These are phyloP conservation scores for Nematolebias whitei DNA, from an alignment of 2,113 vertebrate genomes.

Conservation along the genomic window DNA sequence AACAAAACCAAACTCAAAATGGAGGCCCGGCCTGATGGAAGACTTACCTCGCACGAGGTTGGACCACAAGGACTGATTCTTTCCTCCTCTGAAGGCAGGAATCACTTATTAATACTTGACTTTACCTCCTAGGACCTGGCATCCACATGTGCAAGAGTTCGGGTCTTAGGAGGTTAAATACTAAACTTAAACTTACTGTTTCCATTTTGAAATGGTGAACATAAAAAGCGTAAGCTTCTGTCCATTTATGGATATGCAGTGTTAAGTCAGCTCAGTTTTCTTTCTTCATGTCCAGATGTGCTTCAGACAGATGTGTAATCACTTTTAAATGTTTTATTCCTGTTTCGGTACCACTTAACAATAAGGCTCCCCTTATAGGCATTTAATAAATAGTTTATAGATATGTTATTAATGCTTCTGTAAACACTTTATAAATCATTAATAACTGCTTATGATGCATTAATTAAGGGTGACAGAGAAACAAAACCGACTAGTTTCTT, in stretches of 20 bases:
- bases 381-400: too few relatives aligned
- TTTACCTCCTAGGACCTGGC: too few relatives aligned
- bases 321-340: conserved; percentile 29
- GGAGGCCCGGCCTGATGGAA: conserved; percentile 62
- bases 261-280: conserved; percentile 57
- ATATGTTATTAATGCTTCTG: too few relatives aligned
- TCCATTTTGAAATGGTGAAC: conserved; percentile 66
- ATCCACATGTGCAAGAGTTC: too few relatives aligned
- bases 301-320: conserved; percentile 32
- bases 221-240: conserved; percentile 27
- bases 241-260: conserved; percentile 52
- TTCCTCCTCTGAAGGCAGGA: conserved; percentile 59
- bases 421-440: too few relatives aligned
- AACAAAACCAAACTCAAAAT: conserved; percentile 46
- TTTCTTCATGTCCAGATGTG: conserved; percentile 51
- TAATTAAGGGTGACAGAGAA: too few relatives aligned
- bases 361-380: too few relatives aligned
- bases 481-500: too few relatives aligned
- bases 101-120: conserved; percentile 67
- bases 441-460: too few relatives aligned
- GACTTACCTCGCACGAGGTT: conserved; percentile 74
- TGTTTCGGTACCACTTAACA: conserved; percentile 9
- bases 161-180: too few relatives aligned
- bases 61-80: conserved; percentile 71
- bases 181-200: too few relatives aligned